These are phyloP conservation scores for Limosa lapponica DNA, from an alignment of 2,797 vertebrate genomes.

Conservation along the genomic window DNA sequence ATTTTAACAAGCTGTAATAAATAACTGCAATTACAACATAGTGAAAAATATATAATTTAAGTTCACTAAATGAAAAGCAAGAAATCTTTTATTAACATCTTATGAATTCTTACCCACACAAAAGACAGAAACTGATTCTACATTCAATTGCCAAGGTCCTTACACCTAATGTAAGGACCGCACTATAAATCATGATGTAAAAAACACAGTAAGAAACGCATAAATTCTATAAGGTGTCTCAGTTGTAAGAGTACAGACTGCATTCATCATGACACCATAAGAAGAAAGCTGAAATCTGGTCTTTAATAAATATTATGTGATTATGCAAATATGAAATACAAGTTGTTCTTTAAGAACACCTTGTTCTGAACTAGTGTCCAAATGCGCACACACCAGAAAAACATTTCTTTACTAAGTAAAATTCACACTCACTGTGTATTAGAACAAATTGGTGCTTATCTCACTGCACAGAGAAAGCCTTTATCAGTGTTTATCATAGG, in stretches of 20 bases:
- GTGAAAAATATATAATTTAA: background rate
- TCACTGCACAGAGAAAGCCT: background rate
- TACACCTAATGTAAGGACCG: background rate
- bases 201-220: background rate
- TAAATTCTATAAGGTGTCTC: background rate
- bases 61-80: background rate
- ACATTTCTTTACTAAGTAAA: background rate
- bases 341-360: background rate
- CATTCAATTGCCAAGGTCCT: background rate
- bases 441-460: background rate
- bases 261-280: background rate
- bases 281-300: background rate
- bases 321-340: background rate
- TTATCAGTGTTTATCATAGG: background rate
- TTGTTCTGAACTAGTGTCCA: background rate
- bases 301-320: background rate
- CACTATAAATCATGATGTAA: background rate
- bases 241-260: background rate
- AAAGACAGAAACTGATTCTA: background rate
- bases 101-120: background rate
- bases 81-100: background rate
- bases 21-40: background rate
- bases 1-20: background rate
- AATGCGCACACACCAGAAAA: background rate
- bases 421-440: background rate